A percentile compares a stretch with the other conserved stretches of the same genome.
These are phyloP conservation scores for Rhopilema esculentum DNA, from an alignment of 30 jellyfish, hydroid and myxozoan species.

Conservation along the genomic window DNA sequence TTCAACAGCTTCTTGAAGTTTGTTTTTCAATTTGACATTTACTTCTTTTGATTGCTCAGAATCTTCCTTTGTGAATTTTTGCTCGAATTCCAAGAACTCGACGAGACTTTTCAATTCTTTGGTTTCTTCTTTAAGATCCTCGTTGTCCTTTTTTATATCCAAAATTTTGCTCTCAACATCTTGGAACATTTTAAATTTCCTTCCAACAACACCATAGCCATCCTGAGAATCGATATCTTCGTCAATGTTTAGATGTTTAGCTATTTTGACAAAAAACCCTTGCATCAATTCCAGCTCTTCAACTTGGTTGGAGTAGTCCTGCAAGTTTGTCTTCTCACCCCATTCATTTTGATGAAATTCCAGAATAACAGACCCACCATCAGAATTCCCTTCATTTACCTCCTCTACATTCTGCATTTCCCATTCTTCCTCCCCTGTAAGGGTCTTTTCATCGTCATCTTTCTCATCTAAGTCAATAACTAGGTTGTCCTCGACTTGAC, in stretches of 20 bases:
- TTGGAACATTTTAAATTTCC: no score
- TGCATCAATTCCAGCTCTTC: neutral
- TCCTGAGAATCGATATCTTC: neutral
- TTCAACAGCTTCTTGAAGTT: neutral
- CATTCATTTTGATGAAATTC: neutral
- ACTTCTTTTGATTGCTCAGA: neutral
- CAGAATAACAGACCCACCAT: no score
- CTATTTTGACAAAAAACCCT: neutral
- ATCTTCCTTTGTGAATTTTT: conserved; percentile 6
- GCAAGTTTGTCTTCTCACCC: neutral
- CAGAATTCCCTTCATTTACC: no score
- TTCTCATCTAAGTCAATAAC: neutral
- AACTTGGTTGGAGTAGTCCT: neutral
- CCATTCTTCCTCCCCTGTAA: neutral
- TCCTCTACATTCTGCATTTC: neutral
- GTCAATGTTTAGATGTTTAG: neutral
- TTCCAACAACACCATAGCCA: no score
- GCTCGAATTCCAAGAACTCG: conserved; percentile 16
- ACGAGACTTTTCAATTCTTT: conserved; percentile 16
- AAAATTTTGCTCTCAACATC: neutral
- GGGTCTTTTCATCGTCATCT: no score
- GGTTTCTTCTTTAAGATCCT: neutral
- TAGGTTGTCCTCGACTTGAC: neutral
- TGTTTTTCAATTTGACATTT: neutral
- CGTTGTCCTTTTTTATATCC: neutral